phyloP scores from a whole-genome alignment of 2,888 invertebrate genomes.

The Nasonovia ribisnigri region DNA sequence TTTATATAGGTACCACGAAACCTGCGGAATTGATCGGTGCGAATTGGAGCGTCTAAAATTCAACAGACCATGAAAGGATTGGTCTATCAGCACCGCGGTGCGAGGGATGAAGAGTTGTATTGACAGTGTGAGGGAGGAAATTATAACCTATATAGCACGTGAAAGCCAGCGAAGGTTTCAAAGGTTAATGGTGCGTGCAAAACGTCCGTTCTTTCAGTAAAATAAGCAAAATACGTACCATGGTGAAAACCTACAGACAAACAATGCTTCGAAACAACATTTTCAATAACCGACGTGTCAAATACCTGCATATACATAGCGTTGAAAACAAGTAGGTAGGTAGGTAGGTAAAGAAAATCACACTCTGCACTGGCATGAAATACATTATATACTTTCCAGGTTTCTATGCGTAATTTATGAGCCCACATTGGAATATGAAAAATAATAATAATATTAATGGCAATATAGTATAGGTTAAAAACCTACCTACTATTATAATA shows the following conservation, averaged over 20 bases:
- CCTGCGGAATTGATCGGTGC: conserved; percentile 47
- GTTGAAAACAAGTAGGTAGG: background rate
- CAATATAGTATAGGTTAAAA: background rate
- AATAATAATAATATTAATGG: background rate
- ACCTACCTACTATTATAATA: background rate
- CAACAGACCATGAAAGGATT: conserved; percentile 50
- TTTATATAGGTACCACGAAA: background rate
- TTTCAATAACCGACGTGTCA: background rate
- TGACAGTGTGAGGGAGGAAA: conserved; percentile 14
- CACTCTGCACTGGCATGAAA: background rate
- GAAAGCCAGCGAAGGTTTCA: conserved; percentile 46
- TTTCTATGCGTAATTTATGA: background rate
- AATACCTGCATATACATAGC: background rate
- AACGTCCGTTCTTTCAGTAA: conserved; percentile 46
- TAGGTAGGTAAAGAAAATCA: background rate
- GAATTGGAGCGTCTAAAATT: conserved; percentile 60
- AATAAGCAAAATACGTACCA: conserved; percentile 31
- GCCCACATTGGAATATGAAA: background rate
- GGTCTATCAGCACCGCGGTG: background rate
- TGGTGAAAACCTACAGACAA: background rate
- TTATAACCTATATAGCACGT: conserved; percentile 37
- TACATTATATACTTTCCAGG: background rate
- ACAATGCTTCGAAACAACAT: background rate
- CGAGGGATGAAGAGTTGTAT: background rate
- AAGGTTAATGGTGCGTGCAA: conserved; percentile 60